Evolutionary conservation across 2,113 vertebrate species (phyloP).

Genomic region (rat (Rattus norvegicus)): GRCr8 NC_086020.1:129217001-129217500

Average conservation of each 20-base stretch:
- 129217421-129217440: not conserved
- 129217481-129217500: not conserved
- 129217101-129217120: no score
- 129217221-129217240: not conserved
- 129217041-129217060: no score
- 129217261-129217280: not conserved
- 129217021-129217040: no score
- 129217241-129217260: not conserved
- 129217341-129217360: not conserved
- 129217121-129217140: no score
- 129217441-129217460: not conserved
- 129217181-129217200: no score
- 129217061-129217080: no score
- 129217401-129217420: not conserved
- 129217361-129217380: not conserved
- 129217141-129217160: no score
- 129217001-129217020: no score
- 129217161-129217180: no score
- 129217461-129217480: not conserved
- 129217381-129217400: not conserved
- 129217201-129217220: not conserved
- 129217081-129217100: no score
- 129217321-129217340: not conserved
- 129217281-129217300: not conserved
- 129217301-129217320: not conserved